phyloP scores from a whole-genome alignment of 2,888 invertebrate species.

The Conops quadrifasciatus region DNA sequence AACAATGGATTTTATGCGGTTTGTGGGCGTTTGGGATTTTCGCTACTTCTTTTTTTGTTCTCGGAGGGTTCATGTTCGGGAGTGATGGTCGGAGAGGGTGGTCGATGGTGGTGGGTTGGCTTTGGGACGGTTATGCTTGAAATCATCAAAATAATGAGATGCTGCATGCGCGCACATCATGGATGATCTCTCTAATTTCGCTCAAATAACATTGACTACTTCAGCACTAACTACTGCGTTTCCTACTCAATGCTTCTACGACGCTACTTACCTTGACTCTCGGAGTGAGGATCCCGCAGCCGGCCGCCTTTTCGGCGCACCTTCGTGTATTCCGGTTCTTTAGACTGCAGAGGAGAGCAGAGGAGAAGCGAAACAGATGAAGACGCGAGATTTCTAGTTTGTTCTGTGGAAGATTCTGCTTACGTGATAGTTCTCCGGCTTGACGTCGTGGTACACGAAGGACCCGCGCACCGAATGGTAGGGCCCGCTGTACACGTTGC shows the following conservation, averaged over 20 bases:
- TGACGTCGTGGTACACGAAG: slow-evolving; percentile 90
- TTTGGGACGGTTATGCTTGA: not conserved
- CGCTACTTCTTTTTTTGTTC: not conserved
- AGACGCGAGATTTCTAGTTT: not conserved
- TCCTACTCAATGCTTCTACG: not conserved
- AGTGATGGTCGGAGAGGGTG: not conserved
- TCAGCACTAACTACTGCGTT: slow-evolving; percentile 37
- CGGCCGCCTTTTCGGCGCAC: slow-evolving; percentile 83
- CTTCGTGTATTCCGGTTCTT: slow-evolving; percentile 85
- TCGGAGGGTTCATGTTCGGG: not conserved
- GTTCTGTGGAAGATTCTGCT: slow-evolving; percentile 35
- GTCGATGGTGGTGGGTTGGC: not conserved
- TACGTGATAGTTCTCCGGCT: slow-evolving; percentile 68
- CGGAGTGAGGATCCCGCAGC: slow-evolving; percentile 81
- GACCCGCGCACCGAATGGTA: slow-evolving; percentile 86
- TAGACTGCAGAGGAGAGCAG: slow-evolving; percentile 58
- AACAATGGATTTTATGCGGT: slow-evolving; percentile 4
- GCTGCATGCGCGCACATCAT: slow-evolving; percentile 25
- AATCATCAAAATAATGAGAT: slow-evolving; percentile 25
- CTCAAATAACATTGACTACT: slow-evolving; percentile 36
- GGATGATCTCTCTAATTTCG: slow-evolving; percentile 51
- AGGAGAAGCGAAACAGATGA: not conserved
- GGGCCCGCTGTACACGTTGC: slow-evolving; percentile 86
- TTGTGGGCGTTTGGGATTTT: not conserved
- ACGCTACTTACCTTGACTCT: slow-evolving; percentile 76